phyloP scores from a whole-genome alignment of 2,888 invertebrate species.

The Xylota segnis region DNA sequence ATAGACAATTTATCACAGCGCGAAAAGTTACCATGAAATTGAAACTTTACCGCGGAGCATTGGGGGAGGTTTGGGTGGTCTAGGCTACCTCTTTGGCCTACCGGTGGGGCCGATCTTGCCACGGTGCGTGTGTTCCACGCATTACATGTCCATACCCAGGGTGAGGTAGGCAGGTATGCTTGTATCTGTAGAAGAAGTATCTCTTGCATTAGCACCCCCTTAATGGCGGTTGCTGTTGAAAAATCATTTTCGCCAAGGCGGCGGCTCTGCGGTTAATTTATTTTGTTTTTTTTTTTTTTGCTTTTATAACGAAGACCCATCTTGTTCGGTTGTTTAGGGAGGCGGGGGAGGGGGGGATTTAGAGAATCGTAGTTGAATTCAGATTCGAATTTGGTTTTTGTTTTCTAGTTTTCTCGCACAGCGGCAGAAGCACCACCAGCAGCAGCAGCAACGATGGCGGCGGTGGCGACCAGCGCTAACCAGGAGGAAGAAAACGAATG shows the following conservation, averaged over 20 bases:
- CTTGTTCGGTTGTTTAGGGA: constrained; percentile 1
- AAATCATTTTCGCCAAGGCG: constrained; percentile 68
- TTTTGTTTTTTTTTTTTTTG: constrained; percentile 63
- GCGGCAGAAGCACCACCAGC: background rate
- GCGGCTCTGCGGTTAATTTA: constrained; percentile 68
- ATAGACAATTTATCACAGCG: constrained; percentile 74
- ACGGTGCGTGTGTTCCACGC: constrained; percentile 69
- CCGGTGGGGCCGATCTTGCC: constrained; percentile 43
- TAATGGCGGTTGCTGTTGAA: constrained; percentile 63
- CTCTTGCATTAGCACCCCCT: constrained; percentile 71
- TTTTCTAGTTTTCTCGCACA: constrained; percentile 10
- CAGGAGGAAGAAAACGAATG: constrained; percentile 72
- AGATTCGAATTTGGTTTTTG: constrained; percentile 19
- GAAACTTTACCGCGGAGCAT: constrained; percentile 66
- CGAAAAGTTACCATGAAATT: constrained; percentile 73
- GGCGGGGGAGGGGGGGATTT: background rate
- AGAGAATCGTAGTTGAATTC: constrained; percentile 23
- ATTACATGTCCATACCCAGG: constrained; percentile 48
- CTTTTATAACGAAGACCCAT: constrained; percentile 43
- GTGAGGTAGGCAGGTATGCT: constrained; percentile 12
- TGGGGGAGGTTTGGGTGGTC: constrained; percentile 71
- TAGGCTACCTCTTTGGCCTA: constrained; percentile 59
- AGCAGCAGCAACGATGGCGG: too few relatives aligned
- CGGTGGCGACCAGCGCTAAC: constrained; percentile 35
- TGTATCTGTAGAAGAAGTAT: constrained; percentile 33